phyloP scores from a whole-genome alignment of 1,140 invertebrate species.

The silkworm (Bombyx mori) region DNA sequence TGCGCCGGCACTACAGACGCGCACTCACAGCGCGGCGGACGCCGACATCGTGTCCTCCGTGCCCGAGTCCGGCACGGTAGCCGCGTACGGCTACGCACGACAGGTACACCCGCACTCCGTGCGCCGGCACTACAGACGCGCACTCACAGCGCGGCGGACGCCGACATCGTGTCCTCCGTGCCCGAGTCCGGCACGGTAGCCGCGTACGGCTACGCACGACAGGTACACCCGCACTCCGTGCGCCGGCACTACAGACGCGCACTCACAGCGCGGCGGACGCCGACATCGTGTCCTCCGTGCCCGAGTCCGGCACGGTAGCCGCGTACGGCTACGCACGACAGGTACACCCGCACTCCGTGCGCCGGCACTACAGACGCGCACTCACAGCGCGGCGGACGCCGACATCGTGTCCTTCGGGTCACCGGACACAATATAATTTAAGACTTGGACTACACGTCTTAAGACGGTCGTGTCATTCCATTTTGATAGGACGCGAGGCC shows the following conservation, averaged over 20 bases:
- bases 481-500: too few species aligned
- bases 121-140: too few species aligned
- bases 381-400: constrained; percentile 78
- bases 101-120: constrained; percentile 72
- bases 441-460: too few species aligned
- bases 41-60: constrained; percentile 97
- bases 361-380: too few species aligned
- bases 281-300: constrained; percentile 96
- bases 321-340: constrained; percentile 92
- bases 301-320: constrained; percentile 96
- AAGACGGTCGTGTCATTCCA: too few species aligned
- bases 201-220: constrained; percentile 90
- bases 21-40: constrained; percentile 72
- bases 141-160: constrained; percentile 75
- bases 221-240: constrained; percentile 70
- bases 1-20: too few species aligned
- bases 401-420: constrained; percentile 97
- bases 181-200: constrained; percentile 97
- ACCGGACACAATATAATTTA: too few species aligned
- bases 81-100: constrained; percentile 92
- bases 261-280: constrained; percentile 82
- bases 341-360: constrained; percentile 60
- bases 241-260: too few species aligned
- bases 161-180: constrained; percentile 95
- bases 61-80: constrained; percentile 96